Percentiles rank a stretch among this genome's conserved stretches.
phyloP scores from a whole-genome alignment of 2,888 invertebrate genomes.

The Dryobota labecula region DNA sequence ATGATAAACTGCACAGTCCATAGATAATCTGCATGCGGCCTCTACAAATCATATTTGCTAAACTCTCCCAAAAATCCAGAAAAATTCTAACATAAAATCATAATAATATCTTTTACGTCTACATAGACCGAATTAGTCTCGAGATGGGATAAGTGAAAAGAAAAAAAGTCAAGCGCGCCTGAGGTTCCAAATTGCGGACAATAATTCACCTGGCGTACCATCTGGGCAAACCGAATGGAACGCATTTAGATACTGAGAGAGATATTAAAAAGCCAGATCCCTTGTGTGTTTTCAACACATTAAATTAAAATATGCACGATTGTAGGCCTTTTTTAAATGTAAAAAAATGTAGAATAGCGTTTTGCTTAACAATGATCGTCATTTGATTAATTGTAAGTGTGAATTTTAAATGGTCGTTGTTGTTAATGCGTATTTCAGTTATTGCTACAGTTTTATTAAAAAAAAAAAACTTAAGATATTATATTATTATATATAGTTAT shows the following conservation, averaged over 20 bases:
- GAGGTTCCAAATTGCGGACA: constrained; percentile 74
- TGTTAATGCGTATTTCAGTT: constrained; percentile 8
- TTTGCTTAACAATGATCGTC: constrained; percentile 3
- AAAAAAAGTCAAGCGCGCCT: constrained; percentile 67
- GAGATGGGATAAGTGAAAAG: constrained; percentile 67
- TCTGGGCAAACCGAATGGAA: constrained; percentile 79
- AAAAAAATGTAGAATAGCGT: constrained; percentile 17
- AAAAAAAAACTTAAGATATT: too few relatives aligned
- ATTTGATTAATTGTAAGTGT: background rate
- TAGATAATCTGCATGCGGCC: too few relatives aligned
- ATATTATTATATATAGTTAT: too few relatives aligned
- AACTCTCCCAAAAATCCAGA: background rate
- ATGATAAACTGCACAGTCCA: background rate
- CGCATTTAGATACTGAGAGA: constrained; percentile 74
- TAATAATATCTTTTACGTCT: constrained; percentile 51
- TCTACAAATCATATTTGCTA: background rate
- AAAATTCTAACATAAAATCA: constrained; percentile 20
- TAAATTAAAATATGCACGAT: constrained; percentile 55
- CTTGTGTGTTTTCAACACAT: constrained; percentile 64
- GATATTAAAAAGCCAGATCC: constrained; percentile 76
- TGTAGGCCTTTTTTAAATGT: constrained; percentile 22
- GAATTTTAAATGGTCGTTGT: background rate
- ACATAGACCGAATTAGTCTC: constrained; percentile 65
- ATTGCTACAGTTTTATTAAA: too few relatives aligned
- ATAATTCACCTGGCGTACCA: constrained; percentile 80